phyloP scores from a whole-genome alignment of 2,113 vertebrate genomes.

The Eublepharis macularius region DNA sequence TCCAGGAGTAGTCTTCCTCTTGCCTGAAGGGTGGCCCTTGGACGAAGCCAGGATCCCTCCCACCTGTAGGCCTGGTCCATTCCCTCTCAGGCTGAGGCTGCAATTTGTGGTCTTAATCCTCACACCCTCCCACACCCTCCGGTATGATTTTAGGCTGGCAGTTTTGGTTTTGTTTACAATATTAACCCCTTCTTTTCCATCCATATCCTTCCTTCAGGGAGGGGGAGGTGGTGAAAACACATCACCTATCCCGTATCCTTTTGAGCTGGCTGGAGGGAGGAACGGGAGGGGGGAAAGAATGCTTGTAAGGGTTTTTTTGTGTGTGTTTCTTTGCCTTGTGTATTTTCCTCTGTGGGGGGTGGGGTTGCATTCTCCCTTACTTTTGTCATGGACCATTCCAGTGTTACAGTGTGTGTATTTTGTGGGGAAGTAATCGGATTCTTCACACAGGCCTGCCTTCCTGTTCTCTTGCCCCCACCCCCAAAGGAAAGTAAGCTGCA shows the following conservation, averaged over 20 bases:
- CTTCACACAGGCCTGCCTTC: background rate
- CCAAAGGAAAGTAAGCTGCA: background rate
- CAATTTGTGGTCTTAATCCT: slow-evolving; percentile 25
- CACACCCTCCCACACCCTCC: background rate
- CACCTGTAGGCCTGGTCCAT: background rate
- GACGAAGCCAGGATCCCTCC: background rate
- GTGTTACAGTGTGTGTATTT: slow-evolving; percentile 27
- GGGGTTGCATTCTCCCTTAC: background rate
- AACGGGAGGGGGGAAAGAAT: background rate
- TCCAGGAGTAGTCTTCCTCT: slow-evolving; percentile 5
- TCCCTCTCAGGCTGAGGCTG: slow-evolving; percentile 1
- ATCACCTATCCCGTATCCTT: background rate
- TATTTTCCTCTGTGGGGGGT: background rate
- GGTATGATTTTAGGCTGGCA: slow-evolving; percentile 19
- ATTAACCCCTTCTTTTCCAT: background rate
- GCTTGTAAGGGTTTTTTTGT: slow-evolving; percentile 21
- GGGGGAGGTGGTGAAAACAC: background rate
- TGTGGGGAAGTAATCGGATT: slow-evolving; percentile 1
- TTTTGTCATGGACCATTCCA: slow-evolving; percentile 30
- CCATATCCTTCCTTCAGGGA: background rate
- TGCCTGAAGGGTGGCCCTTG: background rate
- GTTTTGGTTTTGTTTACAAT: slow-evolving; percentile 26
- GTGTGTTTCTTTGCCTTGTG: slow-evolving; percentile 32
- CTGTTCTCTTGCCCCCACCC: background rate
- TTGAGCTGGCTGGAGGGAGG: slow-evolving; percentile 1